These are phyloP conservation scores for Stenurella melanura DNA, from an alignment of 2,888 invertebrate species.

Conservation along the genomic window DNA sequence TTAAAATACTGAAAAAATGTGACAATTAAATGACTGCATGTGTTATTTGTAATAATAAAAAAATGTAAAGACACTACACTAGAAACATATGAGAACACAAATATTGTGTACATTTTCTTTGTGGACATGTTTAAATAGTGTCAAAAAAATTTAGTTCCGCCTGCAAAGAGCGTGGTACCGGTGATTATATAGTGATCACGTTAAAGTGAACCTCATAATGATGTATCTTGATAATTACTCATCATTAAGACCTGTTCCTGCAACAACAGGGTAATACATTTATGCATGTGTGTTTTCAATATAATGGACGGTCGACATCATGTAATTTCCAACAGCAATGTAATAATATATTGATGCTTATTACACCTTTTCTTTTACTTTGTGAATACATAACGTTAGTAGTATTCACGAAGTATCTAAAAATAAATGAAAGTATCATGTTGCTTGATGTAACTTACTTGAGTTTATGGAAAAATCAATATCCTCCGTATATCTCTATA, in stretches of 20 bases:
- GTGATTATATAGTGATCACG: constrained; percentile 63
- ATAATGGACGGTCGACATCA: constrained; percentile 43
- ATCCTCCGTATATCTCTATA: too few relatives aligned
- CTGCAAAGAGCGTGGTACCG: constrained; percentile 59
- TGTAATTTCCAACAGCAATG: constrained; percentile 47
- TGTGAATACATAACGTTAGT: too few relatives aligned
- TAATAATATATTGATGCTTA: constrained; percentile 32
- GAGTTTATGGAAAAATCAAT: too few relatives aligned
- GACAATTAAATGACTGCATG: not conserved
- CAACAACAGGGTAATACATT: constrained; percentile 44
- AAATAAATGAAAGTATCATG: not conserved
- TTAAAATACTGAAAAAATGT: too few relatives aligned
- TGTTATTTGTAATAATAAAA: not conserved
- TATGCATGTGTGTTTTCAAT: constrained; percentile 42
- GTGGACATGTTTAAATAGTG: constrained; percentile 58
- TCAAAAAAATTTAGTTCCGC: constrained; percentile 60
- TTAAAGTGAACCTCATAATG: constrained; percentile 57
- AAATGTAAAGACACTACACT: not conserved
- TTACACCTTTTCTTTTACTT: not conserved
- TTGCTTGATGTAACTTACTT: not conserved
- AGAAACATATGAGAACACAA: not conserved
- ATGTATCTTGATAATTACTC: constrained; percentile 62
- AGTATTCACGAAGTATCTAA: not conserved
- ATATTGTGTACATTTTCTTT: constrained; percentile 36
- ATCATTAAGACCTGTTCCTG: constrained; percentile 61